Base-by-base conservation (phyloP, 1,140 invertebrate genomes). In the Tenebrio molitor region DNA sequence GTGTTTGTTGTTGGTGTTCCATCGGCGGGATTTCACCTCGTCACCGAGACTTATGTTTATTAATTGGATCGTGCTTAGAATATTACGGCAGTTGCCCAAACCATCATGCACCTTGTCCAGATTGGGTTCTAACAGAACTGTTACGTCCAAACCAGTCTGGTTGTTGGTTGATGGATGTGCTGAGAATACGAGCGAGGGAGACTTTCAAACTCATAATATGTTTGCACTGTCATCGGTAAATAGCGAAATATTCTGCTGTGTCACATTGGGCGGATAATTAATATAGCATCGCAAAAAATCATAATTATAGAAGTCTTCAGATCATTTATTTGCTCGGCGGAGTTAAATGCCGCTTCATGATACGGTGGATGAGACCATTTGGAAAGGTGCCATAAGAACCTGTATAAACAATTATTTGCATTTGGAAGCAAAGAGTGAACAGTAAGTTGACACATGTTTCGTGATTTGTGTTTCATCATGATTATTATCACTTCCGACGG, bases 261-360 rank as follows among this genome's bases (percentile, higher is more conserved):
- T 58, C 50, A 58, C 16, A 33, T 50, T 58, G n/a, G 23, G 50
- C 50, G 23, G 21, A 58, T 58, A 58, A 58, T 58, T 25, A 58
- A 58, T 58, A 33, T 14, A 33, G 7, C 50, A 58, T 33, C 1
- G 17, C 19, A 50, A 58, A 58, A 58, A 58, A 58, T 58, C 8
- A 25, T 58, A 58, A 58, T 58, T 58, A 58, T n/a, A 12, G 2
- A n/a, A 29, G 21, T 58, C 23, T 50, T 17, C n/a, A n/a, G n/a
- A n/a, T 17, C 17, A 50, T 17, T 50, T 50, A 50, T 50, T 50
- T 50, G 44, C 44, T 50, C 17, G 17, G 17, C 23, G 10, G 50
- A n/a, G 50, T 6, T 58, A 58, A 33, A 58, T 5, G n/a, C 23
- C 23, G 7, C 5, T 58, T 58, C 1, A 39, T n/a, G 12, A 2